phyloP scores from a whole-genome alignment of 92 coral and sea anemone genomes.

The Epizoanthus fatuus region DNA sequence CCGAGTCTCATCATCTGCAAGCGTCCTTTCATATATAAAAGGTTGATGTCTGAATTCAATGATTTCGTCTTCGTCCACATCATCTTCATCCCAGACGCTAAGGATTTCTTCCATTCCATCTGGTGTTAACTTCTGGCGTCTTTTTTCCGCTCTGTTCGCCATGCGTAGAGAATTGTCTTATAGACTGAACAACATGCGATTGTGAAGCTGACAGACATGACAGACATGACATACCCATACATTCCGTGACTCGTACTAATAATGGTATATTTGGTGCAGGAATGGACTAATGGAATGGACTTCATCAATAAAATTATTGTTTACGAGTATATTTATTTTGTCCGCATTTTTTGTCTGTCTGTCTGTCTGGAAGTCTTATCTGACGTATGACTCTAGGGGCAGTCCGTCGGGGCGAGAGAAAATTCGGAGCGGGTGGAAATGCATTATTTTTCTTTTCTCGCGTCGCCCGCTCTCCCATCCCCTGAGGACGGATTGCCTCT shows the following conservation, averaged over 20 bases:
- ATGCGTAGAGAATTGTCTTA: not conserved
- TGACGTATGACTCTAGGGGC: no score
- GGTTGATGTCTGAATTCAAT: conserved; percentile 85
- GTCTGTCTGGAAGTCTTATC: no score
- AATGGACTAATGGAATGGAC: conserved; percentile 14
- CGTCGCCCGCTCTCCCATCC: no score
- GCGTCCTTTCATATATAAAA: not conserved
- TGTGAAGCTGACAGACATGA: conserved; percentile 19
- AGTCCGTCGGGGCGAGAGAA: no score
- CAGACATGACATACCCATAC: not conserved
- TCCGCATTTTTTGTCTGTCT: no score
- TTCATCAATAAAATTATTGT: not conserved
- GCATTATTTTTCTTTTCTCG: no score
- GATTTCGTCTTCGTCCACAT: conserved; percentile 92
- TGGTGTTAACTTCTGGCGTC: conserved; percentile 66
- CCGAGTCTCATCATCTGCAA: not conserved
- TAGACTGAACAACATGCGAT: conserved; percentile 21
- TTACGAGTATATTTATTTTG: no score
- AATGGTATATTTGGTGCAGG: not conserved
- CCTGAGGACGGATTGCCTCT: no score
- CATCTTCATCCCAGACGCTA: conserved; percentile 93
- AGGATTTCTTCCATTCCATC: conserved; percentile 93
- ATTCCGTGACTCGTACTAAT: conserved; percentile 13
- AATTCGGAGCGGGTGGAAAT: no score
- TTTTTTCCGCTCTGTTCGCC: conserved; percentile 42